Conservation (phyloP, 2,113 vertebrate species). For the Caranx melampygus region DNA sequence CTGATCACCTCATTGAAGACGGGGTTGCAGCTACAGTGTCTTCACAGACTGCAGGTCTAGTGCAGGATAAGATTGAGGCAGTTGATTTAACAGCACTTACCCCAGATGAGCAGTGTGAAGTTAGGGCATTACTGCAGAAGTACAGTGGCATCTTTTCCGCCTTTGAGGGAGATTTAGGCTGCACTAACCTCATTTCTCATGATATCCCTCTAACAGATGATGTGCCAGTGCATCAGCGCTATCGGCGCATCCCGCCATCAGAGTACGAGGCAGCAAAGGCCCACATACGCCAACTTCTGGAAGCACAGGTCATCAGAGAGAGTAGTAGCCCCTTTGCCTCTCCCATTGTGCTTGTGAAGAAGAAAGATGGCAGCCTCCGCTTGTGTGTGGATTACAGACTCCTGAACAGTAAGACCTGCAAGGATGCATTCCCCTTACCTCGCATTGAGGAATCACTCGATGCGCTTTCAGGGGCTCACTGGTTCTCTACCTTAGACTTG, state of each 20-base stretch:
- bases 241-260: not conserved
- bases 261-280: not conserved
- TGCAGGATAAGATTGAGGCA: not conserved
- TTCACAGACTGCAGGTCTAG: not conserved
- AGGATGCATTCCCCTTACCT: constrained; percentile 20
- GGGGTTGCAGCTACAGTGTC: not conserved
- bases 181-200: constrained; percentile 19
- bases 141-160: no score
- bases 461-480: no score
- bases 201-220: constrained; percentile 13
- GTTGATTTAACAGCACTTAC: not conserved
- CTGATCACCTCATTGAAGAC: not conserved
- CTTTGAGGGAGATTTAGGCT: not conserved
- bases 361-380: not conserved
- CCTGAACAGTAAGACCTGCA: not conserved
- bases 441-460: constrained; percentile 10
- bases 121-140: not conserved
- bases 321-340: constrained; percentile 8
- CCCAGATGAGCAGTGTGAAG: not conserved
- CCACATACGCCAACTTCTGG: not conserved
- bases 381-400: constrained; percentile 12
- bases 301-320: constrained; percentile 9
- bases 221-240: not conserved
- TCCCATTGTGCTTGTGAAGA: constrained; percentile 13
- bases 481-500: no score